phyloP scores from a whole-genome alignment of 2,888 invertebrate genomes.

The Itoplectis maculator region DNA sequence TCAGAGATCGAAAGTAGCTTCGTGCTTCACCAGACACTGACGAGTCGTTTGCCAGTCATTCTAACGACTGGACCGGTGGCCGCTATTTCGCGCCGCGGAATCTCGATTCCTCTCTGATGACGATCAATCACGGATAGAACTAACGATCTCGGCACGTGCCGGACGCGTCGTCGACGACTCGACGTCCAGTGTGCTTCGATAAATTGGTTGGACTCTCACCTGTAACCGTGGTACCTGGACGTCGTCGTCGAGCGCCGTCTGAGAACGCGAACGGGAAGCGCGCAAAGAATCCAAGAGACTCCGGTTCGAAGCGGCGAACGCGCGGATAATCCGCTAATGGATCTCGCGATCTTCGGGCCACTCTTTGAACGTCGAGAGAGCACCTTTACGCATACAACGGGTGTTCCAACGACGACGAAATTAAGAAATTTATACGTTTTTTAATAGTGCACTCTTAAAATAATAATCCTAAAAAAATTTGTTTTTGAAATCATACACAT shows the following conservation, averaged over 20 bases:
- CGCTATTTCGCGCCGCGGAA: neutral
- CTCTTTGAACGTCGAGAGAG: conserved; percentile 24
- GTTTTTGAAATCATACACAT: too few species aligned
- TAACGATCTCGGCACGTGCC: conserved; percentile 11
- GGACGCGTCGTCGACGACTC: neutral
- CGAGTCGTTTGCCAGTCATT: conserved; percentile 21
- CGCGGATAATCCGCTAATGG: conserved; percentile 35
- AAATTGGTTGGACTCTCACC: conserved; percentile 41
- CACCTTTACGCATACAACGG: neutral
- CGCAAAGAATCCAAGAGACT: neutral
- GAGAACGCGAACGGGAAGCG: neutral
- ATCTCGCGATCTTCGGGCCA: conserved; percentile 29
- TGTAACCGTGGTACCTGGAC: neutral
- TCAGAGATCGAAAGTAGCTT: neutral
- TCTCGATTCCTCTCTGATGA: neutral
- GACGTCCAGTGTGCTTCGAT: conserved; percentile 9
- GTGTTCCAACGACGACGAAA: neutral
- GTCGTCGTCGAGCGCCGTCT: conserved; percentile 14
- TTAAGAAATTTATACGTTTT: too few species aligned
- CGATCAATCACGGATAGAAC: neutral
- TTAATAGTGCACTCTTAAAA: too few species aligned
- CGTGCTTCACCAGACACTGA: conserved; percentile 1
- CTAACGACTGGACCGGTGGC: conserved; percentile 15
- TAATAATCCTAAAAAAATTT: too few species aligned
- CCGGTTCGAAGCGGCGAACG: neutral